Evolutionary conservation across 2,888 invertebrate species (phyloP), one percentile per base, ranked within the genome.

Genomic region (Campoplex capitator): DNA sequence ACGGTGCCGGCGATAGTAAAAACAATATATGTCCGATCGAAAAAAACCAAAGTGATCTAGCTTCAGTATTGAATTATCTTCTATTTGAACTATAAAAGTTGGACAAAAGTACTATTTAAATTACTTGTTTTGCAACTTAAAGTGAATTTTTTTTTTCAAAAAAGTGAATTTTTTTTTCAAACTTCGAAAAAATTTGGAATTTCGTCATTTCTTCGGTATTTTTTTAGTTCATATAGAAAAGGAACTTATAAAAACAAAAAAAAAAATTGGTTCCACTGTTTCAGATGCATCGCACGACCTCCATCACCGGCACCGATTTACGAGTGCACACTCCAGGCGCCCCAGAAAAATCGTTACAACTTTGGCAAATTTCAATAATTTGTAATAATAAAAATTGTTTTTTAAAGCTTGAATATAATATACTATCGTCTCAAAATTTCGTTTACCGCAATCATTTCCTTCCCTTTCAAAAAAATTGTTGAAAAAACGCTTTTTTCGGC

Each of bases 271-370:
- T 77, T 85, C 77, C 18, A 77, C 77, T 85, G 81, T 85, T 85
- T 82, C 77, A 85, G 85, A 85, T 82, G 81, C 77, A 85, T 82
- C 65, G 81, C 77, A 77, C 80, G 81, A 81, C 77, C 81, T 85
- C 81, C 85, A 85, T 85, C 85, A 82, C 82, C 82, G 73, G 84
- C 85, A 82, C 79, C 75, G 75, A 74, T 74, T 74, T 54, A 74
- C 73, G 18, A 81, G 74, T 81, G 42, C 81, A 81, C 3, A 74
- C 81, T 74, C 81, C 65, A 81, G 74, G 74, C 81, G 67, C 81
- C 70, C 70, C 70, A 58, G 70, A 56, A 71, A 79, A 70, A 79
- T 71, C 68, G 79, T 79, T 56, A 79, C 56, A 67, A 78, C 68
- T 78, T 78, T 67, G 67, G 28, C 7, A 68, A 78, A 78, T 78